A percentile compares a stretch with the other conserved stretches of the same genome.
These are phyloP conservation scores for Polyommatus icarus DNA, from an alignment of 2,888 invertebrate species.

Conservation along the genomic window DNA sequence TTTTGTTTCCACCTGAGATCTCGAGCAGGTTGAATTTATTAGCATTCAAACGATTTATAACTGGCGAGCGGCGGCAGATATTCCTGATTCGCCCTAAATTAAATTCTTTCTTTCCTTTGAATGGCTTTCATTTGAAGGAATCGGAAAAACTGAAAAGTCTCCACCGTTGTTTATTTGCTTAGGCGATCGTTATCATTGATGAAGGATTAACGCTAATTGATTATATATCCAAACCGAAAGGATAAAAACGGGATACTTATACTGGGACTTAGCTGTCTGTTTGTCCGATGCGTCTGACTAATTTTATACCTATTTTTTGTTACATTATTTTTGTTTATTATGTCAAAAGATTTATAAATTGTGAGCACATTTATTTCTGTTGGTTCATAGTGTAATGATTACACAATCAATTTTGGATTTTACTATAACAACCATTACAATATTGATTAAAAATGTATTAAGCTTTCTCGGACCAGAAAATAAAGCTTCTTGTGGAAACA, in stretches of 20 bases:
- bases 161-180: not conserved
- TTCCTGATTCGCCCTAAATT: conserved; percentile 79
- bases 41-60: conserved; percentile 81
- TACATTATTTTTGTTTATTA: too few species aligned
- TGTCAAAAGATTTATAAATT: not conserved
- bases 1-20: conserved; percentile 73
- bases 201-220: not conserved
- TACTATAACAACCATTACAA: not conserved
- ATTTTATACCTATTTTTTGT: not conserved
- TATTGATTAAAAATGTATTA: not conserved
- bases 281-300: not conserved
- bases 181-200: not conserved
- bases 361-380: not conserved
- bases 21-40: conserved; percentile 77
- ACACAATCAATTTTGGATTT: not conserved
- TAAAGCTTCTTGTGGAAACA: not conserved
- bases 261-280: not conserved
- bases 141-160: conserved; percentile 69
- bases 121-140: conserved; percentile 78
- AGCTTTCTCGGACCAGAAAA: not conserved
- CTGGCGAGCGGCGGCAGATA: conserved; percentile 78
- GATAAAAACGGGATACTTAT: not conserved
- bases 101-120: conserved; percentile 79
- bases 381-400: not conserved
- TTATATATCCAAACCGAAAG: not conserved